Evolutionary conservation across 2,113 vertebrate species (phyloP).

Genomic region (Xenus cinereus): DNA sequence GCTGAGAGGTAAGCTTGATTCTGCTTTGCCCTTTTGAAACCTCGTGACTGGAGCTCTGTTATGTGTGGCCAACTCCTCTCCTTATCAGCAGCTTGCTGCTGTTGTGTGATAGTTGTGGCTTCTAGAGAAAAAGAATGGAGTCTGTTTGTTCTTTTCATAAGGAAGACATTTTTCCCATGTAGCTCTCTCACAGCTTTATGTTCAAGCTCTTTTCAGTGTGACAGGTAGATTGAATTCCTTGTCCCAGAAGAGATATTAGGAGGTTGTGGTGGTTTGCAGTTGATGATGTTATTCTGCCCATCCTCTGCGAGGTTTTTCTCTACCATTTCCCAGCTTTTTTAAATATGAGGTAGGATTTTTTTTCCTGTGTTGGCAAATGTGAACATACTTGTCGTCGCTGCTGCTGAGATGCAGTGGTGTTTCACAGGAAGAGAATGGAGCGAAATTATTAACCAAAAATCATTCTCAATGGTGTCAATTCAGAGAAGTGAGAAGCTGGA

Average conservation of each 20-base stretch:
- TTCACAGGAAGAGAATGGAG: background rate
- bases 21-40: slow-evolving; percentile 26
- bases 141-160: background rate
- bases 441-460: background rate
- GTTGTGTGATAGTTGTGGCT: background rate
- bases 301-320: background rate
- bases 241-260: background rate
- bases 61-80: background rate
- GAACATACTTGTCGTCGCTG: background rate
- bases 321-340: background rate
- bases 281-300: background rate
- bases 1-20: background rate
- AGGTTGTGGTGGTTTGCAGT: background rate
- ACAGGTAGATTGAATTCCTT: background rate
- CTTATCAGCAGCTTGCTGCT: background rate
- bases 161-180: background rate
- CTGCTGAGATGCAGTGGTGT: background rate
- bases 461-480: background rate
- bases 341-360: background rate
- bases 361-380: background rate
- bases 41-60: background rate
- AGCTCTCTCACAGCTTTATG: background rate
- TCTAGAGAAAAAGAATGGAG: background rate
- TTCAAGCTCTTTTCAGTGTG: background rate
- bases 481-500: background rate